Conservation (phyloP, 1,140 invertebrate genomes). For the Aphelinus certus region DNA sequence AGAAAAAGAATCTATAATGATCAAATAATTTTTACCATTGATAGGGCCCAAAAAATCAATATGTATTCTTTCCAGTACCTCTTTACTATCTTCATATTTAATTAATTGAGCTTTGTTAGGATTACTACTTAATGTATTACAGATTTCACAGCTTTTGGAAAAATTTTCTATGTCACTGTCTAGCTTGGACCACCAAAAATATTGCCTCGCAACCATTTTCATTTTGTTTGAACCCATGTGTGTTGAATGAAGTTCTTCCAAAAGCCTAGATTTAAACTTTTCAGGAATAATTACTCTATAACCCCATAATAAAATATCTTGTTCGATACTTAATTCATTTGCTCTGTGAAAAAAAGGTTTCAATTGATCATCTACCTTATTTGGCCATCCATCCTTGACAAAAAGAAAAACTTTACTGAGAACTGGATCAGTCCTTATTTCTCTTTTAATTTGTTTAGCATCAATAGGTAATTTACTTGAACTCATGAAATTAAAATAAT, state of each 20-base stretch:
- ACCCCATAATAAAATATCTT: not conserved
- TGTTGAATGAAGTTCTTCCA: conserved; percentile 24
- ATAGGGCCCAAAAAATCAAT: not conserved
- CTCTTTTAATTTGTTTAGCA: not conserved
- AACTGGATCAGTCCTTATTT: conserved; percentile 1
- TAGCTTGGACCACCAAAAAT: conserved; percentile 26
- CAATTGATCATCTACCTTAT: not conserved
- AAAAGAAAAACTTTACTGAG: not conserved
- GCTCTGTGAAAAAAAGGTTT: not conserved
- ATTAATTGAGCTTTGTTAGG: not conserved
- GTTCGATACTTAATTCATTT: not conserved
- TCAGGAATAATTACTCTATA: conserved; percentile 21
- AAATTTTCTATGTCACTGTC: conserved; percentile 2
- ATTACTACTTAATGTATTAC: not conserved
- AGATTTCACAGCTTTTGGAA: not conserved
- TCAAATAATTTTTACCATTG: not conserved
- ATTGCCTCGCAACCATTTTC: not conserved
- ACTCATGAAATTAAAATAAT: not conserved
- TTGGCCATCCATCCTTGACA: not conserved
- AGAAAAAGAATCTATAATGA: not conserved
- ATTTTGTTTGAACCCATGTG: not conserved
- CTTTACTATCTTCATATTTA: not conserved
- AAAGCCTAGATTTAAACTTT: conserved; percentile 45
- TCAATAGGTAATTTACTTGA: not conserved
- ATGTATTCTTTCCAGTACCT: not conserved